Percentiles rank a stretch among this genome's conserved stretches.
Evolutionary conservation across 2,797 vertebrate genomes (phyloP).

Genomic region (Lutjanus argentimaculatus): DNA sequence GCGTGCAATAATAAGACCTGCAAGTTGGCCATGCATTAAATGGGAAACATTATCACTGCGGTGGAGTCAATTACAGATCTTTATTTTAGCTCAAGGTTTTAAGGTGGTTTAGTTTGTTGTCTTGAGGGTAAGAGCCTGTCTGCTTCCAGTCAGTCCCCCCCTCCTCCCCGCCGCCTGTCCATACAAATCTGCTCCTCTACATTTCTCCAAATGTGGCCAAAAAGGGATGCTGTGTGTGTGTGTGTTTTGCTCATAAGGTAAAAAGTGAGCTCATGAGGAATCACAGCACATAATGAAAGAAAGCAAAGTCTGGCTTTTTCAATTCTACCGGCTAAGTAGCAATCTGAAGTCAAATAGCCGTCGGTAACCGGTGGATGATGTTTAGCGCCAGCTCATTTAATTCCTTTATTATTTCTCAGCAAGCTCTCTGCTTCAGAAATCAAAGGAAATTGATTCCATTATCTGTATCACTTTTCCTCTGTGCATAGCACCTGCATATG

Average conservation of each 20-base stretch:
- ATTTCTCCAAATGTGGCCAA: conserved; percentile 12
- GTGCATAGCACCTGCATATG: conserved; percentile 80
- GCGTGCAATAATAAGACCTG: conserved; percentile 57
- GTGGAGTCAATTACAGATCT: conserved; percentile 62
- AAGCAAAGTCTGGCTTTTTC: conserved; percentile 54
- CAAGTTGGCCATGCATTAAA: conserved; percentile 54
- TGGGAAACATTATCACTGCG: conserved; percentile 60
- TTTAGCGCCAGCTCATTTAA: conserved; percentile 80
- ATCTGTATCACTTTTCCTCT: conserved; percentile 79
- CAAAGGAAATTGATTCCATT: conserved; percentile 87
- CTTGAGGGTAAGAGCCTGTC: not conserved
- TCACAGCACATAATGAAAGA: conserved; percentile 49
- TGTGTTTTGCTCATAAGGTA: conserved; percentile 25
- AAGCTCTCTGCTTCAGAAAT: conserved; percentile 80
- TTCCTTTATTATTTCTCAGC: conserved; percentile 80
- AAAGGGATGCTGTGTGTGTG: conserved; percentile 36
- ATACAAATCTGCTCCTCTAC: conserved; percentile 9
- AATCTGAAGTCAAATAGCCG: conserved; percentile 75
- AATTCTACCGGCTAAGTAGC: conserved; percentile 64
- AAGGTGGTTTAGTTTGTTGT: conserved; percentile 30
- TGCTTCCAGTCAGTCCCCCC: conserved; percentile 8
- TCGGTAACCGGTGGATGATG: conserved; percentile 69
- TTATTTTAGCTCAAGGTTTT: conserved; percentile 42
- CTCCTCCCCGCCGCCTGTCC: not conserved
- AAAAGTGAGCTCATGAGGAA: conserved; percentile 46